Evolutionary conservation across 2,888 invertebrate genomes (phyloP), one percentile per base, ranked within the genome.

Genomic region (Drosophila diplacantha): DNA sequence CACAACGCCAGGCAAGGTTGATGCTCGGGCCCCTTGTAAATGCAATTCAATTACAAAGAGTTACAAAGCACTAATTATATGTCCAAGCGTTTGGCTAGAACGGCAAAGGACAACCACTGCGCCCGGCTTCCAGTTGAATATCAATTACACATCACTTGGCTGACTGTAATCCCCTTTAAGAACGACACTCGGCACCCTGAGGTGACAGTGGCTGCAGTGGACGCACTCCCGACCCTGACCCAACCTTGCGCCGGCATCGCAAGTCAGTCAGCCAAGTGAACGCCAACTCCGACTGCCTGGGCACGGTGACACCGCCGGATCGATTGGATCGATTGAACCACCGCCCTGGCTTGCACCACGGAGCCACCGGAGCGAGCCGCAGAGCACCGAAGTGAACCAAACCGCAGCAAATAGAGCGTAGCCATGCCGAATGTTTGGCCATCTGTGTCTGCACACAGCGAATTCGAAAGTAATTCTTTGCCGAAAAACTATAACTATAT

Each of bases 361-460:
- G 22, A 37, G 34, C 49, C 11, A 66, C 32, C 24, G 59, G 38
- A 26, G 26, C 54, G 14, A 8, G 1, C 39, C 35, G 47, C 44
- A 22, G 31, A 39, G 46, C 67, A 39, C 24, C 41, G 24, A 41
- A 41, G 24, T 41, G 44, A 54, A 54, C 54, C 37, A 20, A 47
- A 32, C 37, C n/a, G 14, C 41, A 37, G 39, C 80, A 77, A 77
- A 81, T 77, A 66, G 77, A 77, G 83, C 77, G 81, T 74, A 75
- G 54, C 69, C 61, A 69, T 73, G 68, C 61, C 77, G 50, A 63
- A 44, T 58, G 74, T 74, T 75, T 81, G 82, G 52, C 82, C 80
- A 75, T 79, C 76, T 79, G 71, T 79, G 54, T 68, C 82, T 67
- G 68, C 39, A 18, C 60, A 51, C 35, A 1, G 22, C 37, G 31